Evolutionary conservation across 2,797 vertebrate species (phyloP).

Genomic region (Pangasius djambal): DNA sequence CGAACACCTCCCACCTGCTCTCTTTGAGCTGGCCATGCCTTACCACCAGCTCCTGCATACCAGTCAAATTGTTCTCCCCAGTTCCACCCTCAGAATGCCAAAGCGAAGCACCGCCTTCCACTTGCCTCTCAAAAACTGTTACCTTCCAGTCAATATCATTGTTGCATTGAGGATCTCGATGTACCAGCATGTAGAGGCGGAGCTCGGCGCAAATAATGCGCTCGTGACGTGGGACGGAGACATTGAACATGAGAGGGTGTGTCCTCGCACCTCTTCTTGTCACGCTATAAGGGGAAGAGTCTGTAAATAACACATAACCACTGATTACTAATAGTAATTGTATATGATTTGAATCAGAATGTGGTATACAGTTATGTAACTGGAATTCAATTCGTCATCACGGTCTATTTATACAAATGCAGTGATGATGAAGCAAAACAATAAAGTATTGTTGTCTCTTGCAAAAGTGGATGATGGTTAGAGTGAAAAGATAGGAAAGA

Average conservation of each 20-base stretch:
- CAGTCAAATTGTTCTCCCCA: conserved; percentile 62
- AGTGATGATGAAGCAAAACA: neutral
- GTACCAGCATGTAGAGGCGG: conserved; percentile 83
- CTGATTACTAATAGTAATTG: neutral
- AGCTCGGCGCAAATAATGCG: conserved; percentile 86
- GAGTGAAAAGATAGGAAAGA: neutral
- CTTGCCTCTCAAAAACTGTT: conserved; percentile 82
- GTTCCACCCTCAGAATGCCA: conserved; percentile 64
- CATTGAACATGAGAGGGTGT: conserved; percentile 88
- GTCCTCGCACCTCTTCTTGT: conserved; percentile 75
- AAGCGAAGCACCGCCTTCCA: conserved; percentile 58
- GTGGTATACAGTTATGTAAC: too few relatives aligned
- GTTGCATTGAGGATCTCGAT: conserved; percentile 72
- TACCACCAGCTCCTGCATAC: conserved; percentile 76
- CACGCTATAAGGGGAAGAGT: conserved; percentile 74
- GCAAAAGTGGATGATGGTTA: neutral
- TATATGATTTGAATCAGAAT: neutral
- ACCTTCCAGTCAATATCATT: conserved; percentile 81
- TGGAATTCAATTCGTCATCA: neutral
- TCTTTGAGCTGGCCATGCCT: conserved; percentile 79
- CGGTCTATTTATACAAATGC: neutral
- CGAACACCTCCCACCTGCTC: conserved; percentile 91
- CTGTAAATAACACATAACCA: conserved; percentile 75
- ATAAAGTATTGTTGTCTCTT: neutral
- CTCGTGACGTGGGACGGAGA: conserved; percentile 88